Evolutionary conservation across 2,797 vertebrate genomes (phyloP).

Genomic region (Morelia viridis): DNA sequence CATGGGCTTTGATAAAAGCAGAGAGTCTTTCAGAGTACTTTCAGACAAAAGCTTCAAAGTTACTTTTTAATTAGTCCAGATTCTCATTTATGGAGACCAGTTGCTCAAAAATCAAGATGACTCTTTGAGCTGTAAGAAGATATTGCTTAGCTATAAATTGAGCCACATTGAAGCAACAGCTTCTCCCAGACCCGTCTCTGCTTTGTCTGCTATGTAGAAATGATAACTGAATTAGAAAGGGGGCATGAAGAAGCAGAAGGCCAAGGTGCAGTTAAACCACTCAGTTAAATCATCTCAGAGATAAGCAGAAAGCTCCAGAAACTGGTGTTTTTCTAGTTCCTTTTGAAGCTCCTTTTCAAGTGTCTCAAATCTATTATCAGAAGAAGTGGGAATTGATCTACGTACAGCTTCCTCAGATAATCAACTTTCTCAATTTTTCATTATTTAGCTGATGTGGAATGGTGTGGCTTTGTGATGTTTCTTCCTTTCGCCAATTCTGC

Average conservation of each 20-base stretch:
- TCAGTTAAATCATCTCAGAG: not conserved
- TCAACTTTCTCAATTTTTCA: not conserved
- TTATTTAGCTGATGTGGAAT: not conserved
- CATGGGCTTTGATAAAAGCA: not conserved
- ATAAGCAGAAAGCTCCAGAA: not conserved
- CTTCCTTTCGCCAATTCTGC: not conserved
- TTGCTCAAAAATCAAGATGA: not conserved
- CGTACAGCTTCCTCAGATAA: not conserved
- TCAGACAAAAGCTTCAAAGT: not conserved
- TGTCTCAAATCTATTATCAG: not conserved
- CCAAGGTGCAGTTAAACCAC: not conserved
- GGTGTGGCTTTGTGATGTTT: not conserved
- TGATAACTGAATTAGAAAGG: not conserved
- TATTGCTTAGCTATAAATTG: not conserved
- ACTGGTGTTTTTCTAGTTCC: not conserved
- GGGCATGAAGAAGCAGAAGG: not conserved
- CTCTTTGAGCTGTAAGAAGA: not conserved
- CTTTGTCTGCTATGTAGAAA: not conserved
- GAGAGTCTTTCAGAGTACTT: not conserved
- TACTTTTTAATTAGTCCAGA: not conserved
- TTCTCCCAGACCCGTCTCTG: not conserved
- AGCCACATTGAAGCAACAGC: not conserved
- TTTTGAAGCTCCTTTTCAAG: not conserved
- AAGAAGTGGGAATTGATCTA: not conserved
- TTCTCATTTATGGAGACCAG: not conserved